Evolutionary conservation across 2,113 vertebrate genomes (phyloP).

Genomic region (Mungos mungo): DNA sequence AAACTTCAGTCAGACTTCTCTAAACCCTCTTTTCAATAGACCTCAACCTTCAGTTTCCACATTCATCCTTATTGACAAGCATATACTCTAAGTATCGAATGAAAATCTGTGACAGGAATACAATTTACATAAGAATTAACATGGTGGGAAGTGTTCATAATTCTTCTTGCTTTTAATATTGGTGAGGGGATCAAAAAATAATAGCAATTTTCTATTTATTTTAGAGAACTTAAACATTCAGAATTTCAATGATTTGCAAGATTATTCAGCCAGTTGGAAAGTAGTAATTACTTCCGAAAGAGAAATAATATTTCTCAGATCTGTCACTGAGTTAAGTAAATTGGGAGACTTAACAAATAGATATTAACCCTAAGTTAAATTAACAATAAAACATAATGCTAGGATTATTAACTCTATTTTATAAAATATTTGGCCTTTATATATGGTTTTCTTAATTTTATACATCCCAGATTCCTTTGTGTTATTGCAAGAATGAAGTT

Average conservation of each 20-base stretch:
- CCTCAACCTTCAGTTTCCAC: not conserved
- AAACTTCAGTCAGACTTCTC: not conserved
- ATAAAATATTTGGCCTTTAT: not conserved
- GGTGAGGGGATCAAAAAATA: not conserved
- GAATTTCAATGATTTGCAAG: not conserved
- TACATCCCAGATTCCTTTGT: not conserved
- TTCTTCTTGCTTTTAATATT: not conserved
- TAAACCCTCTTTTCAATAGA: not conserved
- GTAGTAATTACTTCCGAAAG: not conserved
- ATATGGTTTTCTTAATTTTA: not conserved
- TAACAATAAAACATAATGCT: not conserved
- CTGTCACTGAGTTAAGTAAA: not conserved
- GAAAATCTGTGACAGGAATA: not conserved
- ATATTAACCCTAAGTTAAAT: not conserved
- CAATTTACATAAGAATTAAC: not conserved
- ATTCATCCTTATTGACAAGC: not conserved
- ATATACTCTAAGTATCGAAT: not conserved
- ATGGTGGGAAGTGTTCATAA: not conserved
- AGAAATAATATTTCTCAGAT: not conserved
- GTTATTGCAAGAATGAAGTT: not conserved
- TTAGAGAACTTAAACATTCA: not conserved
- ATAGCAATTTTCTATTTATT: not conserved
- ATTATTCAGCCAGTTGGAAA: not conserved
- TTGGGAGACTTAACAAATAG: not conserved
- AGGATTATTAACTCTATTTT: not conserved